Conservation (phyloP, 2,888 invertebrate species). For the Criorhina ranunculi region DNA sequence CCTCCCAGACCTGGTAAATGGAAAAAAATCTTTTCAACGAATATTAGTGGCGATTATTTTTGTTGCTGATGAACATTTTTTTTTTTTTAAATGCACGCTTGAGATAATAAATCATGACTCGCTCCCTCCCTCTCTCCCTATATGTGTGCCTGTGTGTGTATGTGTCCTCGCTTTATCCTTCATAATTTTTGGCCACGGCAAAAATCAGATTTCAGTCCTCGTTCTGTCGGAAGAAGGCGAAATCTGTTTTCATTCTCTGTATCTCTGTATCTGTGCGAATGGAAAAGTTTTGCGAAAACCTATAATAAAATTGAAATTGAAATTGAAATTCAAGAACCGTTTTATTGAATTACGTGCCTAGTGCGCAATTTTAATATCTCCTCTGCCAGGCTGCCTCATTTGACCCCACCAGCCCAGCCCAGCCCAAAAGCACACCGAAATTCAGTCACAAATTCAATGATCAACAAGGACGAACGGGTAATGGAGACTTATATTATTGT, state of each 20-base stretch:
- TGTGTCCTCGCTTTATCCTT: neutral
- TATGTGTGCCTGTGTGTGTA: constrained; percentile 14
- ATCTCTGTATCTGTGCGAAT: constrained; percentile 27
- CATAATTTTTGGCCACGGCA: constrained; percentile 21
- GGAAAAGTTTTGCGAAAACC: constrained; percentile 63
- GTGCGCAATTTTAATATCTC: constrained; percentile 76
- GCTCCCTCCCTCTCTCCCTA: neutral
- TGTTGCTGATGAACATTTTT: constrained; percentile 32
- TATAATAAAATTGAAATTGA: constrained; percentile 73
- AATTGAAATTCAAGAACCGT: constrained; percentile 77
- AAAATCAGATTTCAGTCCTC: constrained; percentile 33
- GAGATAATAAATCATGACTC: constrained; percentile 41
- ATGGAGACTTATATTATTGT: constrained; percentile 44
- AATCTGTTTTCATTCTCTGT: constrained; percentile 41
- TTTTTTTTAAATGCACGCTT: constrained; percentile 25
- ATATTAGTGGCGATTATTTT: constrained; percentile 34
- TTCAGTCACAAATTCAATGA: constrained; percentile 64
- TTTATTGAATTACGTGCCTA: constrained; percentile 77
- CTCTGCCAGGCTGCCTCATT: constrained; percentile 38
- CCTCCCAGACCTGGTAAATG: constrained; percentile 3
- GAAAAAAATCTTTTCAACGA: constrained; percentile 15
- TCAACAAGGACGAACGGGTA: constrained; percentile 52
- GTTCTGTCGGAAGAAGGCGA: constrained; percentile 6
- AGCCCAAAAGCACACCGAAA: constrained; percentile 15
- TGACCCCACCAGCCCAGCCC: constrained; percentile 8